A percentile compares a stretch with the other conserved stretches of the same genome.
Conservation (phyloP, 2,797 vertebrate genomes). For the Sebastes umbrosus region DNA sequence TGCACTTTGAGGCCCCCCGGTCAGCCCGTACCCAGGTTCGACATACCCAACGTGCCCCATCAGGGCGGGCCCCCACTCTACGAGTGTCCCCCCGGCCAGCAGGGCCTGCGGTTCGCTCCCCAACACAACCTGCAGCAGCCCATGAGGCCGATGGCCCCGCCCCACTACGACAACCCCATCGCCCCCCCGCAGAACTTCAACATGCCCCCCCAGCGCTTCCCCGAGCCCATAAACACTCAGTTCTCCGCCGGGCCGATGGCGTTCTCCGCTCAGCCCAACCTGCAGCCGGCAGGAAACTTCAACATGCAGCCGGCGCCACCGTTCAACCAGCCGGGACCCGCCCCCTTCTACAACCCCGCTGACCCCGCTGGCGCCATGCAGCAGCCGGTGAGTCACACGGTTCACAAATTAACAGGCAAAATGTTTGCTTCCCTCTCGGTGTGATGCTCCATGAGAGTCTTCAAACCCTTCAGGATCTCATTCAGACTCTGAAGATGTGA, state of each 20-base stretch:
- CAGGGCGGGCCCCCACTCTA: conserved; percentile 84
- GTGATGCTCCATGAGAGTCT: too few relatives aligned
- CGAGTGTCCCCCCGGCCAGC: conserved; percentile 85
- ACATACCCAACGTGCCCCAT: conserved; percentile 72
- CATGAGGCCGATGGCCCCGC: conserved; percentile 69
- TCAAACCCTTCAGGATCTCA: too few relatives aligned
- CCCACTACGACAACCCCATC: conserved; percentile 70
- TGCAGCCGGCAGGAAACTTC: conserved; percentile 85
- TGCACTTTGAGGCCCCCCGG: conserved; percentile 78
- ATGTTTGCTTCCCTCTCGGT: too few relatives aligned
- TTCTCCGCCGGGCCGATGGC: conserved; percentile 81
- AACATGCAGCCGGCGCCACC: conserved; percentile 83
- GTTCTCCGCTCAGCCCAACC: conserved; percentile 79
- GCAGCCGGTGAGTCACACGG: conserved; percentile 83
- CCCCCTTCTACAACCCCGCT: conserved; percentile 81
- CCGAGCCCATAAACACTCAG: conserved; percentile 82
- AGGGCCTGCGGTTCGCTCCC: conserved; percentile 74
- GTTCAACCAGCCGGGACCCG: conserved; percentile 87
- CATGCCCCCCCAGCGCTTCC: conserved; percentile 81
- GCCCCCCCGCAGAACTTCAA: conserved; percentile 79
- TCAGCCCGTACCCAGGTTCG: conserved; percentile 81
- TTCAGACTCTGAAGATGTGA: too few relatives aligned
- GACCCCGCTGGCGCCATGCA: conserved; percentile 74
- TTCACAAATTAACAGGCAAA: too few relatives aligned
- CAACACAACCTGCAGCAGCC: conserved; percentile 74